Evolutionary conservation across 53 echinoderm and acorn worm genomes (phyloP).

Genomic region (Crossaster papposus): DNA sequence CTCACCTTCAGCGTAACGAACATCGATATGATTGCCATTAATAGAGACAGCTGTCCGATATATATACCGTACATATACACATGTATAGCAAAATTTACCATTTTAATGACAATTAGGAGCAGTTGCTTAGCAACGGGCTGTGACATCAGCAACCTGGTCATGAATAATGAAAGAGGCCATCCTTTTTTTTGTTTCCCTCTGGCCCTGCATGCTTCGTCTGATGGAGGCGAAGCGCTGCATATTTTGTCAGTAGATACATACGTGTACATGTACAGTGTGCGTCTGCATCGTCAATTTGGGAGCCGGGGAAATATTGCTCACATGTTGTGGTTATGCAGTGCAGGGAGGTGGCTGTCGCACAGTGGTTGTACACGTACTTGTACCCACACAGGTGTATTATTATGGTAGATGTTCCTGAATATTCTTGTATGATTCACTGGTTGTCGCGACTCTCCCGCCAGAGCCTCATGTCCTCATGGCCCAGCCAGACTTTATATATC

Average conservation of each 20-base stretch:
- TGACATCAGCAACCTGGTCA: conserved; percentile 51
- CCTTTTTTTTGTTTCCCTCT: background rate
- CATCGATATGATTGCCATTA: conserved; percentile 2
- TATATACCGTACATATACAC: no score
- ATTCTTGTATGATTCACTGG: background rate
- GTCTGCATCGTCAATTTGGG: background rate
- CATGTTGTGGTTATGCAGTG: background rate
- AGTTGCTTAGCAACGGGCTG: conserved; percentile 41
- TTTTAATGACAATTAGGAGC: conserved; percentile 51
- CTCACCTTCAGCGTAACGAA: background rate
- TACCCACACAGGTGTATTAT: background rate
- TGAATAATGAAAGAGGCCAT: conserved; percentile 41
- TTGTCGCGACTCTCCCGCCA: background rate
- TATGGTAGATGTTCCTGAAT: background rate
- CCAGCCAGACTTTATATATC: conserved; percentile 52
- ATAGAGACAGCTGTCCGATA: conserved; percentile 28
- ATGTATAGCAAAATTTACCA: conserved; percentile 58
- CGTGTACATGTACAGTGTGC: no score
- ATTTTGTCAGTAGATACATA: conserved; percentile 36
- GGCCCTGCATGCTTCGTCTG: background rate
- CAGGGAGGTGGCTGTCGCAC: background rate
- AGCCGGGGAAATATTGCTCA: background rate
- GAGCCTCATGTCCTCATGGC: conserved; percentile 36
- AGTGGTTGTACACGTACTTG: background rate
- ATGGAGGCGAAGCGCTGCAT: conserved; percentile 16